Conservation (phyloP, 30 jellyfish, hydroid and myxozoan species). For the Cassiopea xamachana region DNA sequence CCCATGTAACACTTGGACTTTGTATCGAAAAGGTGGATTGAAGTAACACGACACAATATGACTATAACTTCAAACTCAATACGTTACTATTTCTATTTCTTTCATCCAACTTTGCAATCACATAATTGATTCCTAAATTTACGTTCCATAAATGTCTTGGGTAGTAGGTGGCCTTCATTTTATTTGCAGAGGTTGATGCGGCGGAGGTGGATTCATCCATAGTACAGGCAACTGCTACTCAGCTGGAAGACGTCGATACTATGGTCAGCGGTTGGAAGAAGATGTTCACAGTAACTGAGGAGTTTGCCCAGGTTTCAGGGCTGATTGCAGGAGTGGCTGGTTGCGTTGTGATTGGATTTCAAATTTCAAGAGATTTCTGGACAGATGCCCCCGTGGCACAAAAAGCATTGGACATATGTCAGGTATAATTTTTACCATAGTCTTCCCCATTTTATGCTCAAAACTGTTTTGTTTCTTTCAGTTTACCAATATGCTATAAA, state of each 20-base stretch:
- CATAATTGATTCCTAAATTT: too few relatives aligned
- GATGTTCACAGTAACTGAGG: slow-evolving; percentile 30
- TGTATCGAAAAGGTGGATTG: too few relatives aligned
- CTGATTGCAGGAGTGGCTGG: slow-evolving; percentile 65
- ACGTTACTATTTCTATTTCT: too few relatives aligned
- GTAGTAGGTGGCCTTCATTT: background rate
- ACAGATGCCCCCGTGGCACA: slow-evolving; percentile 64
- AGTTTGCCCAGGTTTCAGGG: slow-evolving; percentile 51
- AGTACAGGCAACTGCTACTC: slow-evolving; percentile 29
- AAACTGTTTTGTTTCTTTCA: too few relatives aligned
- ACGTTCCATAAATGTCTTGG: background rate
- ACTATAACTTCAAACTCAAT: too few relatives aligned
- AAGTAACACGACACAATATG: too few relatives aligned
- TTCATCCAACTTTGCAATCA: too few relatives aligned
- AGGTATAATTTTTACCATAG: slow-evolving; percentile 12
- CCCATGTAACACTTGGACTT: too few relatives aligned
- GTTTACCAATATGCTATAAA: too few relatives aligned
- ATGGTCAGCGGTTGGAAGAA: slow-evolving; percentile 40
- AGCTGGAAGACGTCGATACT: slow-evolving; percentile 12
- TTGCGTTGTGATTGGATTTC: slow-evolving; percentile 69
- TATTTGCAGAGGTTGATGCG: slow-evolving; percentile 25
- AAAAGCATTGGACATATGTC: slow-evolving; percentile 68
- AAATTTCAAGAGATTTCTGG: slow-evolving; percentile 41
- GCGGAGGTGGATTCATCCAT: slow-evolving; percentile 29
- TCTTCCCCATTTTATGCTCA: background rate